Conservation (phyloP, 2,797 vertebrate species). For the Rhyacichthys aspro region DNA sequence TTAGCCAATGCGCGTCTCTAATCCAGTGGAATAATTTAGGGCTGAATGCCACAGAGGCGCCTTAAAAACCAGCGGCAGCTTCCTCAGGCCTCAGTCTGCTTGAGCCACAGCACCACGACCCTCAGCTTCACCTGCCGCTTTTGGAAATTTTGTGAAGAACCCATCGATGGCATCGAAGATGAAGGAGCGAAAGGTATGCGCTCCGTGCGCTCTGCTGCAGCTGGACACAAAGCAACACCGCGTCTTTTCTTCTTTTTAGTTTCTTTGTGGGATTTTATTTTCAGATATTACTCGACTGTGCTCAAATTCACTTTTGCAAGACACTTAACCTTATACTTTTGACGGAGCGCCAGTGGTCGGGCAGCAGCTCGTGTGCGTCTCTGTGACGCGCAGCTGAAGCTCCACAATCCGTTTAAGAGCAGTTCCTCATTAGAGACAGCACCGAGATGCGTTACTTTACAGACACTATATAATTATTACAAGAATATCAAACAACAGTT, state of each 20-base stretch:
- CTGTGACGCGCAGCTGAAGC: not conserved
- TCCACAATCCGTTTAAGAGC: not conserved
- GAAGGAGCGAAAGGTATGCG: constrained; percentile 93
- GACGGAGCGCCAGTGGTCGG: not conserved
- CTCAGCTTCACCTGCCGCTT: constrained; percentile 23
- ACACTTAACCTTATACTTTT: not conserved
- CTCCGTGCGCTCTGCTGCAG: constrained; percentile 49
- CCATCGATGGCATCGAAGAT: constrained; percentile 88
- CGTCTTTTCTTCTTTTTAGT: constrained; percentile 18
- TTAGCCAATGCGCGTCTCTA: constrained; percentile 87
- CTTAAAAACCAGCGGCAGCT: constrained; percentile 87
- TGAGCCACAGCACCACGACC: constrained; percentile 56
- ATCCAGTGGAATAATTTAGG: constrained; percentile 93
- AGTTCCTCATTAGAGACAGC: not conserved
- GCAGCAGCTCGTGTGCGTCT: constrained; percentile 2
- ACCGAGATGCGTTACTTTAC: not conserved
- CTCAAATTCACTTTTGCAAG: not conserved
- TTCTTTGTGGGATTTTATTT: constrained; percentile 16
- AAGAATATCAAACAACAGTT: not conserved
- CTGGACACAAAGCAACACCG: constrained; percentile 26
- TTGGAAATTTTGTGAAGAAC: constrained; percentile 36
- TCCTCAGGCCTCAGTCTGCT: constrained; percentile 74
- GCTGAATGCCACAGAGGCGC: constrained; percentile 84
- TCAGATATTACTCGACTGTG: not conserved
- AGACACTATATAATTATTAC: not conserved